phyloP scores from a whole-genome alignment of 2,888 invertebrate genomes.

The Anticlea derivata region DNA sequence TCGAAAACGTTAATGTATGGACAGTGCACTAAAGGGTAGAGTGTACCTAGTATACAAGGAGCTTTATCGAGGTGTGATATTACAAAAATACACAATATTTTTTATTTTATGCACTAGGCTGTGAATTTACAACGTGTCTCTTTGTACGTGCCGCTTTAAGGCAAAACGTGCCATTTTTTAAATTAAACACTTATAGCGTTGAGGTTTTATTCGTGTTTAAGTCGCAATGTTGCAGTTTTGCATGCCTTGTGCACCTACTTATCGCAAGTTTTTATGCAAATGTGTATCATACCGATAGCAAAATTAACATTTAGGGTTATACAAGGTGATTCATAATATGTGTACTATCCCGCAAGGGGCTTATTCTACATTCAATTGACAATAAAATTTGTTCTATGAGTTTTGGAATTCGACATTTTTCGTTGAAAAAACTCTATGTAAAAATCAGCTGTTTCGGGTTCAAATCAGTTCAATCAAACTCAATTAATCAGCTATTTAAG shows the following conservation, averaged over 20 bases:
- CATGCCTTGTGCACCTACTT: slow-evolving; percentile 6
- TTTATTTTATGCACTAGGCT: slow-evolving; percentile 26
- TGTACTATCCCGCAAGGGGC: too few species aligned
- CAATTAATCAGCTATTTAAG: too few species aligned
- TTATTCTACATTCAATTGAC: too few species aligned
- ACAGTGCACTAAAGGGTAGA: too few species aligned
- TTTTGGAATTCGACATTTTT: too few species aligned
- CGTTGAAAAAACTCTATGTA: too few species aligned
- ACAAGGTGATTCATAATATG: too few species aligned
- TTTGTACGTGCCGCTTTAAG: slow-evolving; percentile 28
- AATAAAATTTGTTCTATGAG: too few species aligned
- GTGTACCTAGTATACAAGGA: slow-evolving; percentile 9
- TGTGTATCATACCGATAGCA: slow-evolving; percentile 7
- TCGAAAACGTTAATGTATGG: too few species aligned
- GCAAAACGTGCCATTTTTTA: slow-evolving; percentile 20
- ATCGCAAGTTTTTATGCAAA: slow-evolving; percentile 17
- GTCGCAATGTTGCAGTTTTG: slow-evolving; percentile 17
- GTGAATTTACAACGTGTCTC: slow-evolving; percentile 15
- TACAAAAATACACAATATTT: slow-evolving; percentile 23
- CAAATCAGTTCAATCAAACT: too few species aligned
- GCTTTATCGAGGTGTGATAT: slow-evolving; percentile 29
- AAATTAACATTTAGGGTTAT: slow-evolving; percentile 14
- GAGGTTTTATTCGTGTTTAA: slow-evolving; percentile 18
- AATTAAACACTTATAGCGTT: slow-evolving; percentile 22
- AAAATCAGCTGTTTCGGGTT: too few species aligned